These are phyloP conservation scores for Eupeodes latifasciatus DNA, from an alignment of 2,888 invertebrate genomes.

Conservation along the genomic window DNA sequence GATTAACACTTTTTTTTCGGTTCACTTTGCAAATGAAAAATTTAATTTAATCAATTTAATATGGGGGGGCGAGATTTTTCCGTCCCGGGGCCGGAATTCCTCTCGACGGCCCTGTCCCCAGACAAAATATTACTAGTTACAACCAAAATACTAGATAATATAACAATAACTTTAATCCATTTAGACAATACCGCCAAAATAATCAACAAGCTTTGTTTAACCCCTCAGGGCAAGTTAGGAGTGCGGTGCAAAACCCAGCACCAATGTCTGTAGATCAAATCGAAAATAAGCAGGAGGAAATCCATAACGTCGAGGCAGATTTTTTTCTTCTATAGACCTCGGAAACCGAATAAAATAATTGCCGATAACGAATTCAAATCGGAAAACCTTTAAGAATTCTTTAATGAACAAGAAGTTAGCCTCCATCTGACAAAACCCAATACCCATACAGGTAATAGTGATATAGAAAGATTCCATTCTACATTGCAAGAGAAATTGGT, in stretches of 20 bases:
- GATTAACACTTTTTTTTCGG: too few relatives aligned
- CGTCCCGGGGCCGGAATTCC: too few relatives aligned
- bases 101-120: too few relatives aligned
- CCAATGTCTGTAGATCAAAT: neutral
- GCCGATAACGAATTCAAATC: neutral
- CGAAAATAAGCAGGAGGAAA: neutral
- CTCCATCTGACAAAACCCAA: conserved; percentile 19
- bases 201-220: neutral
- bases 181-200: neutral
- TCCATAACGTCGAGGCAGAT: neutral
- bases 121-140: too few relatives aligned
- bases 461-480: neutral
- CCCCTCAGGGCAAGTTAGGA: too few relatives aligned
- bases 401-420: neutral
- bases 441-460: conserved; percentile 9
- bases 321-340: too few relatives aligned
- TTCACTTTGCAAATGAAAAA: too few relatives aligned
- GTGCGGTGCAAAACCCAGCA: too few relatives aligned
- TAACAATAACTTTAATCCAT: neutral
- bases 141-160: neutral
- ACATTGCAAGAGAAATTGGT: neutral
- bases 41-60: too few relatives aligned
- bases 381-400: conserved; percentile 18
- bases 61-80: too few relatives aligned
- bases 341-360: too few relatives aligned